phyloP scores from a whole-genome alignment of 35 echinoderm and acorn worm species.

The Anneissia japonica region DNA sequence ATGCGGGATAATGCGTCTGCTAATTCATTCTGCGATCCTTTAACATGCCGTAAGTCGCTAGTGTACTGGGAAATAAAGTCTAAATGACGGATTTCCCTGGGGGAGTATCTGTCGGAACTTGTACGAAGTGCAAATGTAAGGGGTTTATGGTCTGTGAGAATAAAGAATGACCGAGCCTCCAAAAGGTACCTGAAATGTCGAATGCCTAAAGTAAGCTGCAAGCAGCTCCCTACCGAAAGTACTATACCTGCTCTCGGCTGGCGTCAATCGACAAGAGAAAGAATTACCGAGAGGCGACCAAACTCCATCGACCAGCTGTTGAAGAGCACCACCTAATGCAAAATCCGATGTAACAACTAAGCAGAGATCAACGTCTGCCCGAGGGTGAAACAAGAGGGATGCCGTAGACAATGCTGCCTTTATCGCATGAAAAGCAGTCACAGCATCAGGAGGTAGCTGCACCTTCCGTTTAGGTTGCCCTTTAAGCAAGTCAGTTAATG shows the following conservation, averaged over 20 bases:
- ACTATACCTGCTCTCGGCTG: conserved; percentile 22
- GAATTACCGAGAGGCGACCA: conserved; percentile 5
- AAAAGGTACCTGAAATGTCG: conserved; percentile 38
- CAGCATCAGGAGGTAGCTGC: not conserved
- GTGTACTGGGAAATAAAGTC: conserved; percentile 45
- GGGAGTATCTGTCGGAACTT: conserved; percentile 34
- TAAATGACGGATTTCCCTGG: conserved; percentile 44
- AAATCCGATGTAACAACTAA: conserved; percentile 21
- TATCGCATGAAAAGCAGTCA: not conserved
- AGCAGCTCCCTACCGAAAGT: conserved; percentile 47
- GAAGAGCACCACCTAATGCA: conserved; percentile 4
- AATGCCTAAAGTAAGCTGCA: conserved; percentile 22
- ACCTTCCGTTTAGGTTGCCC: not conserved
- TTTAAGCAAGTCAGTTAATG: not conserved
- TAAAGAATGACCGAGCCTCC: conserved; percentile 27
- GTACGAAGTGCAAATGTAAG: conserved; percentile 18
- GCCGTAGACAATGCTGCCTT: not conserved
- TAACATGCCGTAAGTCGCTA: conserved; percentile 2
- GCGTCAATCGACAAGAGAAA: not conserved
- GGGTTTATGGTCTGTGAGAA: conserved; percentile 50
- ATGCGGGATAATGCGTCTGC: conserved; percentile 18
- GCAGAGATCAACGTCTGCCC: no score
- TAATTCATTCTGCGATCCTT: conserved; percentile 5
- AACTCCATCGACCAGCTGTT: not conserved
- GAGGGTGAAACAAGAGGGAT: not conserved